Conservation (phyloP, 2,888 invertebrate species). For the Agelastica alni region DNA sequence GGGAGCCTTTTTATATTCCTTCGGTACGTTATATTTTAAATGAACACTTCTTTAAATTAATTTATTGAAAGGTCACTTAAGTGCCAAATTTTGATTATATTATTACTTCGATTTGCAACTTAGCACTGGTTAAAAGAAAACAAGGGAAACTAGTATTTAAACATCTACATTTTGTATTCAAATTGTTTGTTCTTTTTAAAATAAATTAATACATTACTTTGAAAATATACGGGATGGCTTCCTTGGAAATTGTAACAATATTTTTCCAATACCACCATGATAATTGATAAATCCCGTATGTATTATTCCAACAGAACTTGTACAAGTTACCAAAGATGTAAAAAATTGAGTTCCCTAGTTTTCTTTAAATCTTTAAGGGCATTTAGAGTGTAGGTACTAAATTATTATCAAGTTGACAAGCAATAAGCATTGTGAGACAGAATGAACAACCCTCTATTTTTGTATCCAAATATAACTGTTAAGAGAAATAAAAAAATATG, state of each 20-base stretch:
- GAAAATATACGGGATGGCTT: too few species aligned
- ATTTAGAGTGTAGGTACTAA: conserved; percentile 41
- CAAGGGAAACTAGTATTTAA: conserved; percentile 35
- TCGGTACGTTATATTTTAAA: too few species aligned
- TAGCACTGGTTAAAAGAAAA: conserved; percentile 25
- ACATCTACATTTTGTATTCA: too few species aligned
- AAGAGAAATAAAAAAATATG: conserved; percentile 45
- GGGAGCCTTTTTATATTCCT: too few species aligned
- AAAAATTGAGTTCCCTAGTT: conserved; percentile 6
- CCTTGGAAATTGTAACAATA: too few species aligned
- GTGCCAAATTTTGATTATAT: conserved; percentile 19
- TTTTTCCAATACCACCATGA: neutral
- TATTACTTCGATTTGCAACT: conserved; percentile 19
- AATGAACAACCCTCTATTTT: conserved; percentile 61
- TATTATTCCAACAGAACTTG: neutral
- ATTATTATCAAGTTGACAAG: conserved; percentile 55
- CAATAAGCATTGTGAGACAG: conserved; percentile 59
- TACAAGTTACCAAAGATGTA: too few species aligned
- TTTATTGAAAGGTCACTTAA: conserved; percentile 3
- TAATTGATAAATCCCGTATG: neutral
- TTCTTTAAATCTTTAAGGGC: conserved; percentile 12
- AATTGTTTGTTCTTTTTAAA: too few species aligned
- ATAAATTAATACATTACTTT: too few species aligned
- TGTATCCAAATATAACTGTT: conserved; percentile 57
- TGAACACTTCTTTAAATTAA: neutral